These are phyloP conservation scores for Vanessa tameamea DNA, from an alignment of 1,140 invertebrate species.

Conservation along the genomic window DNA sequence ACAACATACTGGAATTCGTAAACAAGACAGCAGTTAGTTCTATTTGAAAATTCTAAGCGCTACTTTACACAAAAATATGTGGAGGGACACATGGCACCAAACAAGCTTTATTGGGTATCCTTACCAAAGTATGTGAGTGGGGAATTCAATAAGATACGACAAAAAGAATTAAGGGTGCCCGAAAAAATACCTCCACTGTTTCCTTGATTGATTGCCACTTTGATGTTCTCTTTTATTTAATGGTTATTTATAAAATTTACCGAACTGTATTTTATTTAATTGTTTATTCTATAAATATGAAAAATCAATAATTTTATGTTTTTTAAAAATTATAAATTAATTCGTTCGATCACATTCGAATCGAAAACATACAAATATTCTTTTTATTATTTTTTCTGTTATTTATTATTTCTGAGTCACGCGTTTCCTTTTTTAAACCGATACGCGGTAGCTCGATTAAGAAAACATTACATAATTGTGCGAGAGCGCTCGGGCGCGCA, in stretches of 20 bases:
- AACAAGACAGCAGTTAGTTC: constrained; percentile 55
- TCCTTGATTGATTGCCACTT: constrained; percentile 52
- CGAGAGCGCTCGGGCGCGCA: constrained; percentile 66
- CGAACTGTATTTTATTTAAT: not conserved
- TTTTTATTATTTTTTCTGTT: not conserved
- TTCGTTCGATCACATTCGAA: too few relatives aligned
- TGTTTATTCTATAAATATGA: not conserved
- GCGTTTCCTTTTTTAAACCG: constrained; percentile 56
- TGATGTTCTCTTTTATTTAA: constrained; percentile 47
- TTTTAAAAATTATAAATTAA: too few relatives aligned
- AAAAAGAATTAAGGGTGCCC: constrained; percentile 66
- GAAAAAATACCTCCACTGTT: constrained; percentile 49
- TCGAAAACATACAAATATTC: too few relatives aligned
- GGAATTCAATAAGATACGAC: constrained; percentile 75
- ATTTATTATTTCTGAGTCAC: constrained; percentile 41
- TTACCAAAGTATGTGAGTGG: constrained; percentile 66
- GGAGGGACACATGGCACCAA: constrained; percentile 59
- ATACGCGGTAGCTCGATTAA: constrained; percentile 70
- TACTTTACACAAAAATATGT: constrained; percentile 69
- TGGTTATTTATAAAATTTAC: not conserved
- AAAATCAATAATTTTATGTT: not conserved
- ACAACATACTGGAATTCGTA: constrained; percentile 62
- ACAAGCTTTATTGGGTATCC: constrained; percentile 75
- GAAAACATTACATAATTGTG: constrained; percentile 80
- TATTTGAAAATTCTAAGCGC: constrained; percentile 70